phyloP scores from a whole-genome alignment of 2,797 vertebrate genomes.

The Pipistrellus nathusii region DNA sequence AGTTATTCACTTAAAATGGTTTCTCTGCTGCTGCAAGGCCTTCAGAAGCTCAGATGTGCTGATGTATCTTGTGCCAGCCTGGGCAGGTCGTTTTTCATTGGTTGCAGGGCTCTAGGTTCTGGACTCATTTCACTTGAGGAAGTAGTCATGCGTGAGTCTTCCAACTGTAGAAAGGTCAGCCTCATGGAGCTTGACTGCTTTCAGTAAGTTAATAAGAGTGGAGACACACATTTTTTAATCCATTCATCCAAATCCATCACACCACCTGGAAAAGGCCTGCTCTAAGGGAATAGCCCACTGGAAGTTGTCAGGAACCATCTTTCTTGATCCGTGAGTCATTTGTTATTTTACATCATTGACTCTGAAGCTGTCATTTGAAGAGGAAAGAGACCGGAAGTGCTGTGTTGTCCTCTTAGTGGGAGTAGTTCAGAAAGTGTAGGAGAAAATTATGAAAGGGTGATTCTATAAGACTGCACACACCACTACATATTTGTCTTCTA shows the following conservation, averaged over 20 bases:
- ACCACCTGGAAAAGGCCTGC: background rate
- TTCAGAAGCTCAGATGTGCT: background rate
- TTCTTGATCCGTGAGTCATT: background rate
- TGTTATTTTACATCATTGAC: slow-evolving; percentile 19
- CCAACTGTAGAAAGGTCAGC: background rate
- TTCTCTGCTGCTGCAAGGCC: background rate
- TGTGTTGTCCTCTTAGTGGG: background rate
- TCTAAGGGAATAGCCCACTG: background rate
- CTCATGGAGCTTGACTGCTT: background rate
- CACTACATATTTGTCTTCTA: background rate
- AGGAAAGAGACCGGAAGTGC: background rate
- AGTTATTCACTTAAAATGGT: background rate
- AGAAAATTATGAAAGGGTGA: background rate
- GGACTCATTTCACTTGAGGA: background rate
- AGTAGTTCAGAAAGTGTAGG: background rate
- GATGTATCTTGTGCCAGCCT: rapidly evolving
- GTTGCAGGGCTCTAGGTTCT: background rate
- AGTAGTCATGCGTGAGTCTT: background rate
- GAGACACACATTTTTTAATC: background rate
- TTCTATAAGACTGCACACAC: background rate
- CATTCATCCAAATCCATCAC: slow-evolving; percentile 28
- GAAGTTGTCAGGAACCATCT: background rate
- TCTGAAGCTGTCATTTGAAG: background rate
- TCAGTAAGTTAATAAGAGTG: background rate
- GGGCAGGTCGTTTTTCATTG: background rate